Evolutionary conservation across 2,888 invertebrate genomes (phyloP).

Genomic region (Synergus umbraculus): DNA sequence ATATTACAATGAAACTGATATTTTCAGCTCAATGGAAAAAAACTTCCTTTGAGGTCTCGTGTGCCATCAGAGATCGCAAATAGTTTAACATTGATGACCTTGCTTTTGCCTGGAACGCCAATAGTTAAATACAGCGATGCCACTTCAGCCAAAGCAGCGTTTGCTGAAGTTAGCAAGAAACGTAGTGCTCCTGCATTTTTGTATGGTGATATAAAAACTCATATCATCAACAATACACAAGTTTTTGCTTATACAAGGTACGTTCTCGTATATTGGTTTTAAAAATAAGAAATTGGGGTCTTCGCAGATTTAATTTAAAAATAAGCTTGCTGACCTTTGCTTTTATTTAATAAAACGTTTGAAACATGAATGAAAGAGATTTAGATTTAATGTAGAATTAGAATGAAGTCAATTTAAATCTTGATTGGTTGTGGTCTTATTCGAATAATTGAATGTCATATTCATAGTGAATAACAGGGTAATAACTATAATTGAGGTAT

Average conservation of each 20-base stretch:
- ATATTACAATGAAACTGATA: slow-evolving; percentile 34
- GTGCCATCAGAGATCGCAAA: slow-evolving; percentile 78
- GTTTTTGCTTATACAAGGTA: slow-evolving; percentile 86
- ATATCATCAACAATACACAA: slow-evolving; percentile 77
- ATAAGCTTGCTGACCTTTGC: background rate
- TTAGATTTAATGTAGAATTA: background rate
- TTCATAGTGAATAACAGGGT: background rate
- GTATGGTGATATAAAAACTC: slow-evolving; percentile 79
- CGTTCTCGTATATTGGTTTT: slow-evolving; percentile 53
- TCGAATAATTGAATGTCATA: background rate
- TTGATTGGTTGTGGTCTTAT: background rate
- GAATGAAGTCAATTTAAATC: slow-evolving; percentile 1
- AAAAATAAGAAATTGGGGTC: background rate
- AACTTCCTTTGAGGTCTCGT: slow-evolving; percentile 60
- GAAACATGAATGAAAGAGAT: background rate
- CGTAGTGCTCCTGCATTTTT: slow-evolving; percentile 81
- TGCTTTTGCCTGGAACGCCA: slow-evolving; percentile 90
- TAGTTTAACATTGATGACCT: slow-evolving; percentile 82
- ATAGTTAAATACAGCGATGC: slow-evolving; percentile 77
- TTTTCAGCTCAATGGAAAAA: slow-evolving; percentile 67
- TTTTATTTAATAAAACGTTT: background rate
- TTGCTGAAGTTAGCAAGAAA: slow-evolving; percentile 76
- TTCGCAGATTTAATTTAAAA: background rate
- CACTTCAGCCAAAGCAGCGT: slow-evolving; percentile 61
- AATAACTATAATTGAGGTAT: slow-evolving; percentile 1